A percentile compares a stretch with the other conserved stretches of the same genome.
Evolutionary conservation across 2,888 invertebrate genomes (phyloP).

Genomic region (Melanophora roralis): DNA sequence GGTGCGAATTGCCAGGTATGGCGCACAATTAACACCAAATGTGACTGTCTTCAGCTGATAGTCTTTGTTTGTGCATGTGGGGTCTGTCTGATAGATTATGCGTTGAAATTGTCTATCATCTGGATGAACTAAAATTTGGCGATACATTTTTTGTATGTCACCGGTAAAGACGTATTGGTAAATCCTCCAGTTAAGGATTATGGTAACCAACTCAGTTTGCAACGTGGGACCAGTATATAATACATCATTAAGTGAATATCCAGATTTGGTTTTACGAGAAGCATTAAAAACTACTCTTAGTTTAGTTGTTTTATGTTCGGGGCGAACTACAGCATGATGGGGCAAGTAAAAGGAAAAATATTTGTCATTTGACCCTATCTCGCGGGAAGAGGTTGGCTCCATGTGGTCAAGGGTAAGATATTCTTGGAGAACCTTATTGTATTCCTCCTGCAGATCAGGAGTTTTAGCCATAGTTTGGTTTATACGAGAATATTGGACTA

Average conservation of each 20-base stretch:
- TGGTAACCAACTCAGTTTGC: neutral
- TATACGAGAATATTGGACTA: neutral
- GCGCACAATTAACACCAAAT: no score
- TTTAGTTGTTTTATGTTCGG: neutral
- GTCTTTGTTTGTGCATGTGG: neutral
- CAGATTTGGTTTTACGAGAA: neutral
- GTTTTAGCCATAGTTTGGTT: neutral
- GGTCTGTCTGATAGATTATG: neutral
- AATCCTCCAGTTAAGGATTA: neutral
- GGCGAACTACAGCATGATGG: conserved; percentile 1
- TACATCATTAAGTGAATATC: neutral
- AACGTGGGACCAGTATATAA: neutral
- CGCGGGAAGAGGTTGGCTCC: neutral
- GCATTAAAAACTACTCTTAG: neutral
- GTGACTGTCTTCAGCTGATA: neutral
- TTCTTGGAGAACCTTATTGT: neutral
- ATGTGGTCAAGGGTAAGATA: neutral
- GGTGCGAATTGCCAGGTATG: no score
- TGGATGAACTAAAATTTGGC: neutral
- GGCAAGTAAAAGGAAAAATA: neutral
- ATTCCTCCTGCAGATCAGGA: neutral
- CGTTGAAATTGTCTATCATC: neutral
- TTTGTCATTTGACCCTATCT: neutral
- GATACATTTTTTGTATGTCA: neutral
- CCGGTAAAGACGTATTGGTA: neutral